Evolutionary conservation across 2,113 vertebrate species (phyloP).

Genomic region (Pseudorectes ferrugineus): DNA sequence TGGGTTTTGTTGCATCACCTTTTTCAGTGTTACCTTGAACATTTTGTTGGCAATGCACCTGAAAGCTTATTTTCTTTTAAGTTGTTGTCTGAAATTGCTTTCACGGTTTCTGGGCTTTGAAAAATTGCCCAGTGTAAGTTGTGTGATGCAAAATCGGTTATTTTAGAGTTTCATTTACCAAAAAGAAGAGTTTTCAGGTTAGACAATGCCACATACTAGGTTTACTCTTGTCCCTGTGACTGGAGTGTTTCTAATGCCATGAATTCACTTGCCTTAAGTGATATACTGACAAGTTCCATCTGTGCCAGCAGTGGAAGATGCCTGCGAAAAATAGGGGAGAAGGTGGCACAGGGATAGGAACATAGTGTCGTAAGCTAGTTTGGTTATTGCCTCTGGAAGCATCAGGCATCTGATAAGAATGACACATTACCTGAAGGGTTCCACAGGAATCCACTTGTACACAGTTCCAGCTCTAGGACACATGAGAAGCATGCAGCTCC

Average conservation of each 20-base stretch:
- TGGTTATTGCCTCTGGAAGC: background rate
- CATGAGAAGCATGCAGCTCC: background rate
- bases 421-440: background rate
- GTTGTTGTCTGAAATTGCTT: background rate
- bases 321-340: background rate
- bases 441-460: background rate
- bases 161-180: background rate
- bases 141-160: accelerated
- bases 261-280: accelerated
- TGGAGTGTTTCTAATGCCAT: background rate
- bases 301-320: background rate
- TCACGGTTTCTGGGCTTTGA: background rate
- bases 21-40: background rate
- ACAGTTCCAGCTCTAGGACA: background rate
- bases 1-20: background rate
- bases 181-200: background rate
- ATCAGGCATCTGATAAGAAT: background rate
- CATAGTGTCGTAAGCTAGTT: accelerated
- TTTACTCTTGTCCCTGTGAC: background rate
- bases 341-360: background rate
- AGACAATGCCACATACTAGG: accelerated
- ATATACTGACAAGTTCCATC: background rate
- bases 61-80: background rate
- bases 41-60: background rate
- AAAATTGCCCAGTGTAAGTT: background rate